Conservation (phyloP, 2,113 vertebrate species). For the Andinoacara biseriatus region DNA sequence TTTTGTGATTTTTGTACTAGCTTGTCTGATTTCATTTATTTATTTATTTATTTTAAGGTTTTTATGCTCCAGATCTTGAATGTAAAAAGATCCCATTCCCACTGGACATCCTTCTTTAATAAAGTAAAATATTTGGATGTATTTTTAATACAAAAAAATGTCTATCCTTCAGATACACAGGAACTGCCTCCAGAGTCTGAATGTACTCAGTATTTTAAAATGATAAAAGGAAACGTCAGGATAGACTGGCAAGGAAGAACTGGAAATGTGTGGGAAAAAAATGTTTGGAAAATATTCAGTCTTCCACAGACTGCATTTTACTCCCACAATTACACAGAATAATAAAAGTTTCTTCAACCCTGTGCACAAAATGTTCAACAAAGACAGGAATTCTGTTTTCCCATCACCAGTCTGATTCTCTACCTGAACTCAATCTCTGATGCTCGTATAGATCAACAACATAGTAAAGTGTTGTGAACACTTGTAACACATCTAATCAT, state of each 20-base stretch:
- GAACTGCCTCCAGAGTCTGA: neutral
- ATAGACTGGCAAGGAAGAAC: neutral
- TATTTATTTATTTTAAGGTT: neutral
- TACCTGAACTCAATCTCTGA: neutral
- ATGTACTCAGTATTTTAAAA: neutral
- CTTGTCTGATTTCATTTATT: neutral
- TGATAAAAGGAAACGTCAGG: neutral
- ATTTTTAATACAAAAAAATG: neutral
- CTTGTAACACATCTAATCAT: neutral
- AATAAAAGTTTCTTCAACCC: too few relatives aligned
- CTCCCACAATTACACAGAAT: neutral
- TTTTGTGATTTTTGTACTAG: neutral
- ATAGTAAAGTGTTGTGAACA: neutral
- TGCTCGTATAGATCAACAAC: neutral
- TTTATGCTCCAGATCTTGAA: neutral
- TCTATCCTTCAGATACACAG: too few relatives aligned
- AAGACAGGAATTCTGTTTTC: neutral
- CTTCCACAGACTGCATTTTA: neutral
- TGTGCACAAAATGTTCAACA: too few relatives aligned
- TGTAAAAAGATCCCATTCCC: neutral
- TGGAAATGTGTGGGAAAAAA: neutral
- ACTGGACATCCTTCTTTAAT: fast-evolving
- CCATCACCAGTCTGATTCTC: neutral
- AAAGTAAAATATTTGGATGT: neutral
- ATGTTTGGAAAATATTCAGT: neutral